phyloP scores from a whole-genome alignment of 2,113 vertebrate genomes.

The Riparia riparia region DNA sequence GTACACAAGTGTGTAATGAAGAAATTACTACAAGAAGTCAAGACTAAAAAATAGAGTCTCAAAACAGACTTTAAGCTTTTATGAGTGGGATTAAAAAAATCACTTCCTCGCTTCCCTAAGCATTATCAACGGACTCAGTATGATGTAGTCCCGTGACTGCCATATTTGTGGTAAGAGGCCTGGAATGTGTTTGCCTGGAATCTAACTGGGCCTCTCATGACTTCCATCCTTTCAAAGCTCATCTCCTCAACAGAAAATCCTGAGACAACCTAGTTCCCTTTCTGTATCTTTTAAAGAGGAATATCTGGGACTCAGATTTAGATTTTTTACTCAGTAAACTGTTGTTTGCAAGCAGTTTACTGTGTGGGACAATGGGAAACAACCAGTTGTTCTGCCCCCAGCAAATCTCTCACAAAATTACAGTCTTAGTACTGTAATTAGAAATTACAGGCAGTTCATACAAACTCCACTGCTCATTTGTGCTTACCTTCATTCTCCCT shows the following conservation, averaged over 20 bases:
- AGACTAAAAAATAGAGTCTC: neutral
- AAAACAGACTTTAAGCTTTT: neutral
- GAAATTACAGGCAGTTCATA: too few species aligned
- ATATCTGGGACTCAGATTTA: neutral
- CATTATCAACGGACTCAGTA: neutral
- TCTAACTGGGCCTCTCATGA: neutral
- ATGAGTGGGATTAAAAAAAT: neutral
- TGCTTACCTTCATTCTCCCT: neutral
- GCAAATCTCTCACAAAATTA: neutral
- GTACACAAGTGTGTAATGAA: neutral
- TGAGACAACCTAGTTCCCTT: neutral
- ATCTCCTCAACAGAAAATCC: neutral
- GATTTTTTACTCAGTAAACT: neutral
- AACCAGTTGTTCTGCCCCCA: neutral
- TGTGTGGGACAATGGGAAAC: neutral
- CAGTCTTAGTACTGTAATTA: neutral
- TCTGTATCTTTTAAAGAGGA: neutral
- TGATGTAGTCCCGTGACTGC: neutral
- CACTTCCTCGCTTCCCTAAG: neutral
- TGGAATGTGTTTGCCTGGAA: neutral
- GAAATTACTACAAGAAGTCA: neutral
- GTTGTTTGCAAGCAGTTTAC: neutral
- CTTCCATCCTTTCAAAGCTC: neutral
- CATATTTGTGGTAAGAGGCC: neutral
- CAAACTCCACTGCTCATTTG: neutral